Conservation (phyloP, 2,113 vertebrate species). For the Numida meleagris region DNA sequence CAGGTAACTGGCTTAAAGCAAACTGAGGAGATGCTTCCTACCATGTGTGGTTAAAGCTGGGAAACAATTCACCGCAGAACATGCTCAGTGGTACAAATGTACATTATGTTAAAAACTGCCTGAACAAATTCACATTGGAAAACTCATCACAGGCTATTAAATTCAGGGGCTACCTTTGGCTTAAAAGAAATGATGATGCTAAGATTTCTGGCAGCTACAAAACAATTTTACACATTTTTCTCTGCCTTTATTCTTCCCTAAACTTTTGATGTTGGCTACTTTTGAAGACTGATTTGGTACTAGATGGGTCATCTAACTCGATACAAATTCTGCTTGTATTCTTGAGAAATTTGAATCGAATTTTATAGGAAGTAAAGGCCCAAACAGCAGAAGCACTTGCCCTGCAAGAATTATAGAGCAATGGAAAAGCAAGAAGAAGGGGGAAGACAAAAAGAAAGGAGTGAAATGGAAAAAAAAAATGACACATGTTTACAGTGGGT, state of each 20-base stretch:
- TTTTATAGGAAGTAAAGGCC: not conserved
- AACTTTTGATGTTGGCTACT: not conserved
- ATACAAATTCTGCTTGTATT: not conserved
- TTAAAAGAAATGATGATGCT: not conserved
- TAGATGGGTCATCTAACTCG: not conserved
- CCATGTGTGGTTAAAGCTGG: not conserved
- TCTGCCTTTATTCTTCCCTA: not conserved
- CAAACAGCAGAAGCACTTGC: not conserved
- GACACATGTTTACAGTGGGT: rapidly evolving
- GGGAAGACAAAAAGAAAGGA: rapidly evolving
- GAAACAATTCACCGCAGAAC: not conserved
- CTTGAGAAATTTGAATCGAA: not conserved
- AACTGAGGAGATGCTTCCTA: not conserved
- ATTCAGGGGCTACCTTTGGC: not conserved
- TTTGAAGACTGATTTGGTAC: not conserved
- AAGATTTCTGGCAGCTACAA: not conserved
- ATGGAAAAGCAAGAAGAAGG: rapidly evolving
- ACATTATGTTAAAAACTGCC: not conserved
- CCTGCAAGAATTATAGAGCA: not conserved
- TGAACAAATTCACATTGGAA: not conserved
- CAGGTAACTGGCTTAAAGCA: not conserved
- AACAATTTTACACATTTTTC: not conserved
- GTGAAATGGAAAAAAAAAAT: not conserved
- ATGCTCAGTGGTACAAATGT: not conserved
- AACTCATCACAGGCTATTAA: not conserved